Percentiles rank a stretch among this genome's conserved stretches.
Evolutionary conservation across 2,113 vertebrate species (phyloP).

Genomic region (Corythornis madagascariensis): DNA sequence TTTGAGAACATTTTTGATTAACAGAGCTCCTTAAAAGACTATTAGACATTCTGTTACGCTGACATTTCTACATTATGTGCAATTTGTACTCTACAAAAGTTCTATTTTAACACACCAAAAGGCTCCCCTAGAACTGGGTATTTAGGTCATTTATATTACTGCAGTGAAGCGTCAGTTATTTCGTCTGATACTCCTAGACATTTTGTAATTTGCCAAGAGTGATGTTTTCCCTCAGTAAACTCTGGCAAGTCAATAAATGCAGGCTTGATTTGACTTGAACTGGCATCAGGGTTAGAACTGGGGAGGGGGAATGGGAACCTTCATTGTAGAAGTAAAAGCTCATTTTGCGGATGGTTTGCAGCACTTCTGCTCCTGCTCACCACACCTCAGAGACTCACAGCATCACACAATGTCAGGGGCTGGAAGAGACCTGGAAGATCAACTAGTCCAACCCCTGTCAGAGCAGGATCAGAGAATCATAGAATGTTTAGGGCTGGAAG

Average conservation of each 20-base stretch:
- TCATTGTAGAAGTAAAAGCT: background rate
- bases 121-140: slow-evolving; percentile 47
- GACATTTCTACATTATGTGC: background rate
- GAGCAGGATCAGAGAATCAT: too few species aligned
- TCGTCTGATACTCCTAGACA: background rate
- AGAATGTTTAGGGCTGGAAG: too few species aligned
- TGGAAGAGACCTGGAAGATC: too few species aligned
- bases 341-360: background rate
- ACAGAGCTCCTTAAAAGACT: background rate
- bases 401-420: too few species aligned
- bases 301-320: background rate
- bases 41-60: background rate
- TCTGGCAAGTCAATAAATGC: background rate
- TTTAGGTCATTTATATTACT: slow-evolving; percentile 60
- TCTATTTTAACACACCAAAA: slow-evolving; percentile 20
- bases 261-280: slow-evolving; percentile 49
- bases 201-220: slow-evolving; percentile 41
- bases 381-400: too few species aligned
- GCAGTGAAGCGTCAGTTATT: slow-evolving; percentile 61
- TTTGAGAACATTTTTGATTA: background rate
- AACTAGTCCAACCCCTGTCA: too few species aligned
- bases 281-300: slow-evolving; percentile 43
- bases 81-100: background rate
- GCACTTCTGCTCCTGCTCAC: background rate
- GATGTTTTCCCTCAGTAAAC: slow-evolving; percentile 48